Base-by-base conservation (phyloP, 2,888 invertebrate species). In the Eristalis intricaria region DNA sequence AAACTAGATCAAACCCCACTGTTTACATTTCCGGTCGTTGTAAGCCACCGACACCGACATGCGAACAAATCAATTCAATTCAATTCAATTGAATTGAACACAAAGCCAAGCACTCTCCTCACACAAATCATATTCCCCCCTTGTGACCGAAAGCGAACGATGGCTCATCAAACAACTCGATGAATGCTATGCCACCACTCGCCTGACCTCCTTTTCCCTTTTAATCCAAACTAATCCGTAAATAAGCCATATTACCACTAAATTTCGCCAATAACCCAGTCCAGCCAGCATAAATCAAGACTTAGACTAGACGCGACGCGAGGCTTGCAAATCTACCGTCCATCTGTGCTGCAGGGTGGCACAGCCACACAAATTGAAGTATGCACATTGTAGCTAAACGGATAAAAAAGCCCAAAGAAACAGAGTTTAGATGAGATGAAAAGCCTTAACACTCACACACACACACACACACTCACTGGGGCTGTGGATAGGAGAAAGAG, bases 201-300 rank as follows among this genome's bases (percentile, higher is more conserved):
- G 60, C 26, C 58, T 75, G 81, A 81, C 81, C 81, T 75, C 68
- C 29, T 74, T 81, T 65, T 35, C 38, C 56, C 68, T 75, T 81
- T 81, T 68, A 64, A 76, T 26, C 69, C 64, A 64, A 82, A 35
- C 65, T 56, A 32, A 58, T 38, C 32, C 81, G 63, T 63, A 61
- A 74, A 68, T 56, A 63, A 63, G 63, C n/a, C 43, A 43, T 40
- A 69, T 81, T 64, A 69, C 13, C 64, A 74, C 50, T 50, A 56
- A 81, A 75, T 81, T 75, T 82, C 65, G 75, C 65, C 82, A 81
- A 68, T 74, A 78, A 61, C 50, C 40, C 32, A n/a, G 32, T 60
- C 23, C 26, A 60, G 19, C 68, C 22, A 61, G 79, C 60, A 73
- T 73, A 79, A 66, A 19, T 66, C 22, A 63, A 38, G 43, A 13